Evolutionary conservation across 2,797 vertebrate species (phyloP), one percentile per base, ranked within the genome.

Genomic region (Ctenopoma multispine): DNA sequence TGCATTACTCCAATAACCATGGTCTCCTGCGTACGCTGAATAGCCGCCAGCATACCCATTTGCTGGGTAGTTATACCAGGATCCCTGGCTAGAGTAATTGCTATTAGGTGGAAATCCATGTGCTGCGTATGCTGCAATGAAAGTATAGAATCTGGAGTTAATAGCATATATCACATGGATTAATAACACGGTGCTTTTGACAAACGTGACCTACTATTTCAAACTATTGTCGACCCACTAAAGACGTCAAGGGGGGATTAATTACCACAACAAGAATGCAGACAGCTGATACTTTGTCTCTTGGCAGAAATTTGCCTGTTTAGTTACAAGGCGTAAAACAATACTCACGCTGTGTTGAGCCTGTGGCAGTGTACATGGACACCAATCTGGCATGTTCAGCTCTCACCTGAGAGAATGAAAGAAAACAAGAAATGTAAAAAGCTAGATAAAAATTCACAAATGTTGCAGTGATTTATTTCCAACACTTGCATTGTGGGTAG

Each of bases 51-150:
- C 79, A 88, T 92, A 94, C 81, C 94, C 93, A 90, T 93, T 94
- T 79, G 92, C 89, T 87, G 94, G 85, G 91, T 94, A 95, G 87
- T 92, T 93, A 90, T 93, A 94, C 95, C 95, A 95, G 86, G 93
- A 94, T 69, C 88, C 87, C 87, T 94, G 94, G 93, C 75, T 92
- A 91, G 93, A 90, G 89, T 93, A 95, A 92, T 91, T 93, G 92
- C 91, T 93, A 93, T 92, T 91, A 90, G 93, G 71, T 77, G 90
- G 89, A 91, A 88, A 95, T 90, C 94, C 93, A 72, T 93, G 93
- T 84, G 92, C 87, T 86, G 93, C 82, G 86, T 94, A 95, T 90
- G 93, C 94, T 94, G 92, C 92, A 94, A 94, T 91, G 91, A 93
- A 93, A 94, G 92, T 94, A 93, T 89, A 92, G 87, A 92, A 87